Base-by-base conservation (phyloP, 2,797 vertebrate genomes). In the Craterocephalus amniculus region DNA sequence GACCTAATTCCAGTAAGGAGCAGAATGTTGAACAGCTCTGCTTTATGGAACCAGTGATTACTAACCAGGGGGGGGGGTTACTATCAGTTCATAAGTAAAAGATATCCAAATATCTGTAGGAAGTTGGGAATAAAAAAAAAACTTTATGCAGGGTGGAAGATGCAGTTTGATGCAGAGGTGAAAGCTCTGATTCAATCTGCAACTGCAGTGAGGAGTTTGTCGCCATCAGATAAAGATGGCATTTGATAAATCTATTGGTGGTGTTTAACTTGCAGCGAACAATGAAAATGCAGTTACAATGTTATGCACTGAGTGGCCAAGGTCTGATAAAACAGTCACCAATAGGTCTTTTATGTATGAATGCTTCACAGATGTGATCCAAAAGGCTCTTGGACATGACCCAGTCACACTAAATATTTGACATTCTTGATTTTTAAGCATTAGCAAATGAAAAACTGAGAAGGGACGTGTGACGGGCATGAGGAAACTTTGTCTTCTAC, bases 1-100 rank as follows among this genome's bases (percentile, higher is more conserved):
- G 43, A 45, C 58, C 51, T 77, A 83, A 78, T 81, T 70, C 80
- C 52, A 68, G 56, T 69, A 63, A 67, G 59, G 29, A 63, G 69
- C 24, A 45, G 70, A 75, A 71, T 48, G 76, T 52, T 24, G 45
- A 62, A 31, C 29, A 24, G 18, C 57, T 75, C 60, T 45, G 65
- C 49, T 48, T 34, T 22, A 22, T 32, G 55, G 3, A 40, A 24
- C 70, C 61, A 49, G 26, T 16, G 35, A 67, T 62, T 51, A 43
- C 29, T 35, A 58, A 67, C 18, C 36, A 62, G 27, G 0, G 16
- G 22, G 45, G 22, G 11, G 64, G 31, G 38, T 3, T 20, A 4
- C n/a, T 20, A 31, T 4, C 24, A 10, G 12, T 2, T 22, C 13
- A 18, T 35, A 26, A 29, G 22, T 3, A 43, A 51, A 38, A 49